Conservation (phyloP, 2,888 invertebrate species). For the Monochamus alternatus region DNA sequence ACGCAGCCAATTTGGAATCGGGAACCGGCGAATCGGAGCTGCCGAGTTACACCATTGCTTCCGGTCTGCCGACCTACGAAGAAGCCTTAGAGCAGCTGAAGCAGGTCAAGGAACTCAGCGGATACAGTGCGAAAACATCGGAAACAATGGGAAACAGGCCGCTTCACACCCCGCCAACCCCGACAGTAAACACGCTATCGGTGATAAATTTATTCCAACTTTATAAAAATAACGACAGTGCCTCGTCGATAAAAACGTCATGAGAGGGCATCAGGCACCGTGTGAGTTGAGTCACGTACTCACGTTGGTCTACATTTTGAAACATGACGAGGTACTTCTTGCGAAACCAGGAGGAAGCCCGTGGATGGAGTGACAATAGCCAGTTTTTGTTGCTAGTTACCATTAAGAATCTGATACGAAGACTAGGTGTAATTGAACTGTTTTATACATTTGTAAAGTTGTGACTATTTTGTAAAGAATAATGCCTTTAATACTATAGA, state of each 20-base stretch:
- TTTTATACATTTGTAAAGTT: slow-evolving; percentile 15
- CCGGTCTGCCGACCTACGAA: slow-evolving; percentile 78
- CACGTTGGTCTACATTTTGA: slow-evolving; percentile 17
- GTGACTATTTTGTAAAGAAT: neutral
- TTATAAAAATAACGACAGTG: slow-evolving; percentile 52
- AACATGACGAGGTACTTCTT: slow-evolving; percentile 12
- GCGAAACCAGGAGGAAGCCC: slow-evolving; percentile 18
- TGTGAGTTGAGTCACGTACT: slow-evolving; percentile 41
- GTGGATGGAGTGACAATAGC: slow-evolving; percentile 3
- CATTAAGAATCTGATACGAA: slow-evolving; percentile 9
- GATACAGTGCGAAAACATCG: slow-evolving; percentile 44
- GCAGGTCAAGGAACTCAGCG: slow-evolving; percentile 64
- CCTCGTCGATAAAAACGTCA: slow-evolving; percentile 36
- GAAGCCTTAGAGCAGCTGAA: slow-evolving; percentile 77
- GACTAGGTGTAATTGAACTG: slow-evolving; percentile 1
- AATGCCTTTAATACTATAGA: slow-evolving; percentile 15
- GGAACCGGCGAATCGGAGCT: slow-evolving; percentile 71
- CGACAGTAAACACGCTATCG: slow-evolving; percentile 62
- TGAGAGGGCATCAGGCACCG: slow-evolving; percentile 3
- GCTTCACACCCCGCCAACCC: slow-evolving; percentile 61
- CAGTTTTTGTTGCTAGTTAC: slow-evolving; percentile 31
- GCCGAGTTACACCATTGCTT: slow-evolving; percentile 78
- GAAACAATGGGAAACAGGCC: slow-evolving; percentile 55
- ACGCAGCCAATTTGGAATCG: slow-evolving; percentile 62
- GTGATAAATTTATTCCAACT: slow-evolving; percentile 67